Conservation (phyloP, 2,797 vertebrate species). For the Sphenopsis melanotis region DNA sequence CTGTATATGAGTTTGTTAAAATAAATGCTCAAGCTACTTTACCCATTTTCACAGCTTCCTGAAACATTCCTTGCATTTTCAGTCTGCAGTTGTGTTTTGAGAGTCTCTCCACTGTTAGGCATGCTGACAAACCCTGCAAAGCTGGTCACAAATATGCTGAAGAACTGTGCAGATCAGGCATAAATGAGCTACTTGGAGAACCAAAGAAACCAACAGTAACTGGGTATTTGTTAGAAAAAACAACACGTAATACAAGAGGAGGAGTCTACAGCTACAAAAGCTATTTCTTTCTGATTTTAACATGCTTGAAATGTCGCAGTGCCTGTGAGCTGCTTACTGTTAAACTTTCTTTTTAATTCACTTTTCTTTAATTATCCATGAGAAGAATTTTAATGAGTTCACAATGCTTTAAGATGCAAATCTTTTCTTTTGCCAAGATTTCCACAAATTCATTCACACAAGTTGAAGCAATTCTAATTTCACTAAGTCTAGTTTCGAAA, state of each 20-base stretch:
- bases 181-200: not conserved
- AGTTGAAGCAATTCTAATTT: slow-evolving; percentile 23
- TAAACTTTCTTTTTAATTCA: slow-evolving; percentile 66
- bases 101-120: slow-evolving; percentile 45
- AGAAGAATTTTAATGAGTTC: slow-evolving; percentile 83
- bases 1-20: not conserved
- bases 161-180: not conserved
- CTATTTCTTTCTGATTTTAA: slow-evolving; percentile 65
- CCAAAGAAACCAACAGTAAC: not conserved
- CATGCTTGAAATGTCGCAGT: slow-evolving; percentile 51
- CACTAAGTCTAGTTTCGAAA: not conserved
- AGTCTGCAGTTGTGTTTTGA: not conserved
- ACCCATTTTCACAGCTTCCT: slow-evolving; percentile 65
- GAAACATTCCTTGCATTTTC: not conserved
- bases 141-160: not conserved
- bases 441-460: not conserved
- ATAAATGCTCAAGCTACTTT: slow-evolving; percentile 38
- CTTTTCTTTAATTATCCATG: slow-evolving; percentile 65
- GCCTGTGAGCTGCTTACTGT: slow-evolving; percentile 55
- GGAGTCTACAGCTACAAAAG: slow-evolving; percentile 52
- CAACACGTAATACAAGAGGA: slow-evolving; percentile 25
- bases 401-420: slow-evolving; percentile 82
- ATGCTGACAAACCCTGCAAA: slow-evolving; percentile 33
- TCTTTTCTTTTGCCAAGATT: slow-evolving; percentile 25
- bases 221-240: not conserved